A percentile compares a stretch with the other conserved stretches of the same genome.
Conservation (phyloP, 2,797 vertebrate species). For the Oryzias dopingdopingensis region DNA sequence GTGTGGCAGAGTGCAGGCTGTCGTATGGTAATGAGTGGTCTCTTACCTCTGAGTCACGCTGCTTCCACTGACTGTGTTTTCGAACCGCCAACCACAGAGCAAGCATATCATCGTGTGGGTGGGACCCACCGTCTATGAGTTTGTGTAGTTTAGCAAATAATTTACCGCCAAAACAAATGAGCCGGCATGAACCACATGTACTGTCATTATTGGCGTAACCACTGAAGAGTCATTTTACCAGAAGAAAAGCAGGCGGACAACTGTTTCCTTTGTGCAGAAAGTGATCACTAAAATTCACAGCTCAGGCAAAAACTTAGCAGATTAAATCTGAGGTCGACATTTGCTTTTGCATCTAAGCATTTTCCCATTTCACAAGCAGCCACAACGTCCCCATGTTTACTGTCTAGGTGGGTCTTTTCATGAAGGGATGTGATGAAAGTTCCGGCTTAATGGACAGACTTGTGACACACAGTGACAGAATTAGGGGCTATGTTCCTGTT, state of each 20-base stretch:
- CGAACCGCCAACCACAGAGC: slow-evolving; percentile 7
- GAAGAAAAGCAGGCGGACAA: neutral
- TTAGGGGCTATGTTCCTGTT: slow-evolving; percentile 18
- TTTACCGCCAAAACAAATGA: slow-evolving; percentile 28
- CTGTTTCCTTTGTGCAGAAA: too few relatives aligned
- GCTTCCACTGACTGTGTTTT: slow-evolving; percentile 42
- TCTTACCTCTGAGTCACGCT: slow-evolving; percentile 39
- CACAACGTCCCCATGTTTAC: slow-evolving; percentile 31
- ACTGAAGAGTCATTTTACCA: neutral
- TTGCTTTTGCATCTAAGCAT: slow-evolving; percentile 8
- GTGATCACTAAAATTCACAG: too few relatives aligned
- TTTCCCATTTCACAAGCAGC: slow-evolving; percentile 3
- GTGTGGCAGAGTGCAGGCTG: slow-evolving; percentile 3
- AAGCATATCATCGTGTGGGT: slow-evolving; percentile 2
- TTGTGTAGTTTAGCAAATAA: slow-evolving; percentile 31
- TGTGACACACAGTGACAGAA: slow-evolving; percentile 7
- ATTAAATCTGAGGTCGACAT: slow-evolving; percentile 17
- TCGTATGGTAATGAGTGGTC: slow-evolving; percentile 32
- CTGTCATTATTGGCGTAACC: too few relatives aligned
- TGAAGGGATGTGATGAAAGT: slow-evolving; percentile 22
- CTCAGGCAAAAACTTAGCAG: slow-evolving; percentile 7
- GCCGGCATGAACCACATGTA: neutral
- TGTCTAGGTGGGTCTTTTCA: slow-evolving; percentile 11
- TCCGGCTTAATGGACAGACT: slow-evolving; percentile 16
- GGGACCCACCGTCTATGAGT: slow-evolving; percentile 30